Evolutionary conservation across 23 tunicate species (phyloP), one percentile per base, ranked within the genome.

Genomic region (Trididemnum clinides): DNA sequence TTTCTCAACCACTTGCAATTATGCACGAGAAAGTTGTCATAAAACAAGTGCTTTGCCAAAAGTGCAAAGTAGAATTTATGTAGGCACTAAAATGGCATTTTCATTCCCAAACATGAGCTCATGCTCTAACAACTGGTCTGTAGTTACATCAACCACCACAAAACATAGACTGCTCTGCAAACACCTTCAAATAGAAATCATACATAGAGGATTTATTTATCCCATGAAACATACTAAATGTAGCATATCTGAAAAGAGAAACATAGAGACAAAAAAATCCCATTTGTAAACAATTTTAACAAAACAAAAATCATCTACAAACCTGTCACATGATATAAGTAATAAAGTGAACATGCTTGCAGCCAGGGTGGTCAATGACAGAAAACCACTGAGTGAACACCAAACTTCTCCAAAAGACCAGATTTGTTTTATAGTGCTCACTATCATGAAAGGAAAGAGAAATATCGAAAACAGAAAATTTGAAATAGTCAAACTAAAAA

Each of bases 251-350:
- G 54, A 10, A 44, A 10, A 44, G 12, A 10, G 15, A 10, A 44
- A 7, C 54, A 44, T 15, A 44, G 54, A 44, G 12, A 44, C 10
- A 10, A 44, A 7, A 44, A 15, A 44, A 10, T 44, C 12, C 15
- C 15, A 44, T 7, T 44, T 7, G 15, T 7, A 44, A 44, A 10
- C 54, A 44, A 44, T 44, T 7, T 10, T 10, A 12, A 12, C 25
- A 59, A 12, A 59, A n/a, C 66, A 15, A 59, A 69, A 69, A 4
- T 10, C 12, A 69, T 5, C 1, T 7, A 39, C 85, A 30, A 28
- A 88, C 91, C 91, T 88, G 86, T 88, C 91, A 88, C 28, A 88
- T 35, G 91, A 85, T n/a, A 88, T 88, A 18, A 51, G 73, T 1
- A 86, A 69, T 32, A 88, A 36, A 1, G 84, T 80, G 49, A 88